phyloP scores from a whole-genome alignment of 2,797 vertebrate genomes.

The Pipistrellus pipistrellus region DNA sequence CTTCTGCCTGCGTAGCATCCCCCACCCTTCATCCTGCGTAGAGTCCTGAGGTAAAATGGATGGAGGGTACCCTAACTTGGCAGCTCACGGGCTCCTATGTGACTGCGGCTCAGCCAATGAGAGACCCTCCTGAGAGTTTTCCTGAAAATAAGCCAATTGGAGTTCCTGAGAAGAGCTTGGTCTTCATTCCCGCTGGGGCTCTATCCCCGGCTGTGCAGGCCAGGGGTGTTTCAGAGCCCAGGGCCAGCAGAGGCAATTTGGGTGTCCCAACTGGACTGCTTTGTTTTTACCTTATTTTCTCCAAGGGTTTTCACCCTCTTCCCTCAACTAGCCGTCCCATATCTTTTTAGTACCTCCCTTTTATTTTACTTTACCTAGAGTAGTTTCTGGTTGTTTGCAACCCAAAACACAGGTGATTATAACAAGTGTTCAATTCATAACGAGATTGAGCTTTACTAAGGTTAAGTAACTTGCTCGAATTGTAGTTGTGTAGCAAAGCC shows the following conservation, averaged over 20 bases:
- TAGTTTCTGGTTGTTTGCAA: not conserved
- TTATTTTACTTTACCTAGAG: not conserved
- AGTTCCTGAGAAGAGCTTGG: not conserved
- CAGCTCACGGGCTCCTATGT: rapidly evolving
- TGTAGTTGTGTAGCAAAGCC: not conserved
- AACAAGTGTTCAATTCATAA: not conserved
- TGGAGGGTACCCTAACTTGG: not conserved
- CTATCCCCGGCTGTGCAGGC: rapidly evolving
- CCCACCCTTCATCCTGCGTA: not conserved
- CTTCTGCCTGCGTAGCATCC: not conserved
- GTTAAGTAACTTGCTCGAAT: not conserved
- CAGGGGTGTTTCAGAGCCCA: no score
- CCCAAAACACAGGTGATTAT: not conserved
- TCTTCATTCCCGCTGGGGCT: rapidly evolving
- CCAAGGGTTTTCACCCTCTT: not conserved
- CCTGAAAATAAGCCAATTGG: not conserved
- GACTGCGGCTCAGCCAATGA: not conserved
- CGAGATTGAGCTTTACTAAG: not conserved
- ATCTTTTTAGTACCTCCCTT: not conserved
- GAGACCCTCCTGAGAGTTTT: not conserved
- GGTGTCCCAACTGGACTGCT: not conserved
- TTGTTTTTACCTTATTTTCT: not conserved
- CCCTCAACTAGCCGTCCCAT: not conserved
- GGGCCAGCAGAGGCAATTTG: no score
- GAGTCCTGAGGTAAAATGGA: not conserved